Conservation (phyloP, 2,113 vertebrate genomes). For the Nansenia antarctica region DNA sequence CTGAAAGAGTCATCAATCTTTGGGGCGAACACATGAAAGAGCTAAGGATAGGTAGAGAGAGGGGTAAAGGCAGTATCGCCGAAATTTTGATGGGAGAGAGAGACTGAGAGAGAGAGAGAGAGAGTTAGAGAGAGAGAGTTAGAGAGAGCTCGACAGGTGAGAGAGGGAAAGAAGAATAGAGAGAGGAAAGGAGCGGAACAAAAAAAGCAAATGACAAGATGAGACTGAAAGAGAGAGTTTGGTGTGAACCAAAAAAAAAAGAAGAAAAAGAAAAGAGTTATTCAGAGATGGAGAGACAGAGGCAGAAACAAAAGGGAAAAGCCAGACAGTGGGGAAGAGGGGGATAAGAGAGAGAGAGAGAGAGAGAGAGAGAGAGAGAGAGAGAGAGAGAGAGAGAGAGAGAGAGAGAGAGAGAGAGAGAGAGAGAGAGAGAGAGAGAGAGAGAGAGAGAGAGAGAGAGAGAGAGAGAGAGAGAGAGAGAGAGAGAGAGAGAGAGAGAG, state of each 20-base stretch:
- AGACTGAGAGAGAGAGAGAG: slow-evolving; percentile 23
- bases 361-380: slow-evolving; percentile 1
- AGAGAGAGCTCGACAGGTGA: neutral
- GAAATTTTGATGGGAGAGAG: slow-evolving; percentile 53
- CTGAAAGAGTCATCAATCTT: slow-evolving; percentile 77
- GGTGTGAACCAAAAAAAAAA: too few species aligned
- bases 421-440: slow-evolving; percentile 44
- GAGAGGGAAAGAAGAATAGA: slow-evolving; percentile 11
- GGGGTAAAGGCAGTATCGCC: slow-evolving; percentile 40
- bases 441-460: slow-evolving; percentile 28
- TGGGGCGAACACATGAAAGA: slow-evolving; percentile 55
- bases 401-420: slow-evolving; percentile 16
- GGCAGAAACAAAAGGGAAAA: too few species aligned
- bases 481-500: slow-evolving; percentile 33
- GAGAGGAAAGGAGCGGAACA: slow-evolving; percentile 40
- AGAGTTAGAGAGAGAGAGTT: neutral
- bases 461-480: slow-evolving; percentile 31
- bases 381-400: neutral
- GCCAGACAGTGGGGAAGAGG: too few species aligned
- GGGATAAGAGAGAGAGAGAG: slow-evolving; percentile 39
- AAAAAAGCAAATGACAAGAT: neutral
- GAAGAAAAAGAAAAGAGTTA: too few species aligned
- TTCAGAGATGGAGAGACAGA: too few species aligned
- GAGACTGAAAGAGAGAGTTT: too few species aligned
- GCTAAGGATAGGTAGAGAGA: neutral